Base-by-base conservation (phyloP, 2,888 invertebrate species). In the Pelosia muscerda region DNA sequence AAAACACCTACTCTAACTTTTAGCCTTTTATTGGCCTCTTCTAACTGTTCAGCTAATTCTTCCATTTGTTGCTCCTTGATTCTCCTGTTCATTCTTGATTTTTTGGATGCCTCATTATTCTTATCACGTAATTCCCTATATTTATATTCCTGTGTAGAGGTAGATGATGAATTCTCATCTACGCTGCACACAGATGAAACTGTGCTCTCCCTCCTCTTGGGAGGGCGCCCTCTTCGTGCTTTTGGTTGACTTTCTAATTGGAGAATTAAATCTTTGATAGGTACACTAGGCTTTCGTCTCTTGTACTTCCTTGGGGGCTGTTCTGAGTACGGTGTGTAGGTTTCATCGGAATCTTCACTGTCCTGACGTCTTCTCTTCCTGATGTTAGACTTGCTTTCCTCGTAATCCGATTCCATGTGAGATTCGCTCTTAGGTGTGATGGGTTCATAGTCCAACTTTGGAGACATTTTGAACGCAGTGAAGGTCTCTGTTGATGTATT, bases 71-170 rank as follows among this genome's bases (percentile, higher is more conserved):
- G 83, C 75, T 91, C 92, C 81, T 93, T 96, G 83, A 90, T 90
- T 89, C 97, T 97, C 76, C 97, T 95, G 82, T 97, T 97, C 92
- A 96, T 96, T 75, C 97, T 93, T 1, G 97, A 97, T 79, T 96
- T 95, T 79, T 97, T 95, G 56, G 97, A 97, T 57, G 97, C 97
- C 89, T 97, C 97, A 86, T 97, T 97, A 89, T 97, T 97, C 86
- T 97, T 97, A 84, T 97, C 96, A 67, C 97, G 92, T 74, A 97
- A 94, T 83, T 97, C 96, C 63, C 97, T 93, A 86, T 97, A 97
- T 75, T 95, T 96, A 59, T 88, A 86, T 75, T 95, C 95, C 53
- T 92, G 88, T 72, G 91, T 91, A 71, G 95, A 93, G 58, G 86
- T 82, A 65, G 83, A 88, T 68, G 90, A 94, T 67, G 84, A 92